Evolutionary conservation across 2,797 vertebrate genomes (phyloP).

Genomic region (Anabacerthia variegaticeps): DNA sequence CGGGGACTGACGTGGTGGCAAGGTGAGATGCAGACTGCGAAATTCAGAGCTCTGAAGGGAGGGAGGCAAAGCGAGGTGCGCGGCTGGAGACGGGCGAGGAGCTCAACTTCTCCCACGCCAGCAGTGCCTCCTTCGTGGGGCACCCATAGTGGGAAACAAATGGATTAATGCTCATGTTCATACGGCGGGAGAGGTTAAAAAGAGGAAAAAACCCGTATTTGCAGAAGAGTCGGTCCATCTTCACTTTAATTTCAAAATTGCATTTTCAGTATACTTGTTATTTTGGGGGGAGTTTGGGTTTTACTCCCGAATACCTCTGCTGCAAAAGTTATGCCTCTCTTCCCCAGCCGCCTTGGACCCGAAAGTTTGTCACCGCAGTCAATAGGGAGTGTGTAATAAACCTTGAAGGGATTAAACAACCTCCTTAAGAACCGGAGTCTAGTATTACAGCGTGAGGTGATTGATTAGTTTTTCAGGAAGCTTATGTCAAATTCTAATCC

Average conservation of each 20-base stretch:
- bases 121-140: background rate
- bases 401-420: conserved; percentile 88
- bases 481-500: conserved; percentile 96
- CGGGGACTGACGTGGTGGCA: background rate
- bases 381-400: conserved; percentile 83
- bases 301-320: background rate
- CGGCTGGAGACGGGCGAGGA: background rate
- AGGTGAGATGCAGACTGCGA: background rate
- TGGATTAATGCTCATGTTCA: fast-evolving
- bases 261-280: background rate
- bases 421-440: conserved; percentile 88
- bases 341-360: background rate
- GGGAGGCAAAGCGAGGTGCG: background rate
- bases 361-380: conserved; percentile 49
- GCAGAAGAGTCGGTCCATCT: fast-evolving
- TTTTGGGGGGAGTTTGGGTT: background rate
- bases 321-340: conserved; percentile 47
- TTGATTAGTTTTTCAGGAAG: conserved; percentile 97
- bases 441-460: conserved; percentile 89
- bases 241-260: background rate
- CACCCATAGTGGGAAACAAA: fast-evolving
- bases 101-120: background rate
- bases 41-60: background rate
- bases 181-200: background rate
- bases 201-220: fast-evolving